Percentiles rank a stretch among this genome's conserved stretches.
Conservation (phyloP, 2,113 vertebrate species). For the Dinomys branickii region DNA sequence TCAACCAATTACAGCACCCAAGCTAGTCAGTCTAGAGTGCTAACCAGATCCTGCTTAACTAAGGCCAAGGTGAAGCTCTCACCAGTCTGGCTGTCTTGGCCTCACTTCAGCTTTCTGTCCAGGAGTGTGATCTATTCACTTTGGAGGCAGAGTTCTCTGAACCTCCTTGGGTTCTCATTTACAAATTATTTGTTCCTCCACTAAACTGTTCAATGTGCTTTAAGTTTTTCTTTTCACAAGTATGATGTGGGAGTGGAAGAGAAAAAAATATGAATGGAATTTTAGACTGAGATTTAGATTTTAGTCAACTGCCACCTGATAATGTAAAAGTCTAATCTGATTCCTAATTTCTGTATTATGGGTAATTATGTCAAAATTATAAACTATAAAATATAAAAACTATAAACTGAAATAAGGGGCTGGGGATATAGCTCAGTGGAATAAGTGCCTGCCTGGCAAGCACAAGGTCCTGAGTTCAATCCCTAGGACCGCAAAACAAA, state of each 20-base stretch:
- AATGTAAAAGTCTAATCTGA: conserved; percentile 23
- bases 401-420: conserved; percentile 28
- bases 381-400: background rate
- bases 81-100: background rate
- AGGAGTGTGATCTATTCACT: background rate
- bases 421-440: too few species aligned
- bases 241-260: background rate
- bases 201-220: background rate
- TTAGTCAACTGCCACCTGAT: background rate
- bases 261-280: background rate
- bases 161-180: background rate
- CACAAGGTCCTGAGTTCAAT: too few species aligned
- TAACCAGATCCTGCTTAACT: background rate
- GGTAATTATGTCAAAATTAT: background rate
- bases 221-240: background rate
- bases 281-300: background rate
- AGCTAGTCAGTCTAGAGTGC: background rate
- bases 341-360: background rate
- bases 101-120: background rate
- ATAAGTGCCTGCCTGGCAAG: too few species aligned
- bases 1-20: background rate
- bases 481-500: too few species aligned
- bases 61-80: background rate
- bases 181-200: background rate
- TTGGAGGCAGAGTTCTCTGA: background rate